These are phyloP conservation scores for Sebastes cheni DNA, from an alignment of 2,797 vertebrate genomes.

Conservation along the genomic window DNA sequence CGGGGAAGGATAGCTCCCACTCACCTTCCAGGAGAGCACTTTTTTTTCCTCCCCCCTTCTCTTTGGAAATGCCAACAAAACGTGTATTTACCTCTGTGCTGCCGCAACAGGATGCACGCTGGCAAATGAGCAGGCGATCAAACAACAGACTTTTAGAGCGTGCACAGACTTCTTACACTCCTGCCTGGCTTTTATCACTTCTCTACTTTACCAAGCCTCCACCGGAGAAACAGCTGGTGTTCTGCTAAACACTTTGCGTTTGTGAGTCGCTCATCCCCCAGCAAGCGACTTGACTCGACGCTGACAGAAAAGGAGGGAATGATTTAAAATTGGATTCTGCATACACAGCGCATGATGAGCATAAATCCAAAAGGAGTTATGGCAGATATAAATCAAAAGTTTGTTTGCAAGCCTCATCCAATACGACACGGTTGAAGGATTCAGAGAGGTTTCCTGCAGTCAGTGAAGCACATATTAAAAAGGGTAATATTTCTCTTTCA, in stretches of 20 bases:
- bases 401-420: slow-evolving; percentile 52
- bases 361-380: slow-evolving; percentile 62
- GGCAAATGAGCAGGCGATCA: slow-evolving; percentile 57
- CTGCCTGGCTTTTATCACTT: slow-evolving; percentile 53
- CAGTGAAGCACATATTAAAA: slow-evolving; percentile 22
- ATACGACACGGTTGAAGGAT: slow-evolving; percentile 10
- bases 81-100: slow-evolving; percentile 45
- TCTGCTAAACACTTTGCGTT: slow-evolving; percentile 59
- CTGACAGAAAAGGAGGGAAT: slow-evolving; percentile 42
- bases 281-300: slow-evolving; percentile 1
- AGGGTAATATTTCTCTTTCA: slow-evolving; percentile 6
- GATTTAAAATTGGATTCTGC: slow-evolving; percentile 62
- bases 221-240: slow-evolving; percentile 59
- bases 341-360: slow-evolving; percentile 53
- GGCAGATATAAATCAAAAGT: slow-evolving; percentile 67
- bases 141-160: slow-evolving; percentile 41
- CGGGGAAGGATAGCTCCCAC: slow-evolving; percentile 54
- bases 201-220: slow-evolving; percentile 26
- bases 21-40: slow-evolving; percentile 42
- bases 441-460: slow-evolving; percentile 3
- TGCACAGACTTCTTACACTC: slow-evolving; percentile 50
- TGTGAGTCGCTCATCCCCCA: slow-evolving; percentile 48
- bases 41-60: neutral
- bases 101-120: slow-evolving; percentile 43
- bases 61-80: slow-evolving; percentile 50